Evolutionary conservation across 2,797 vertebrate species (phyloP).

Genomic region (Nannoperca australis): DNA sequence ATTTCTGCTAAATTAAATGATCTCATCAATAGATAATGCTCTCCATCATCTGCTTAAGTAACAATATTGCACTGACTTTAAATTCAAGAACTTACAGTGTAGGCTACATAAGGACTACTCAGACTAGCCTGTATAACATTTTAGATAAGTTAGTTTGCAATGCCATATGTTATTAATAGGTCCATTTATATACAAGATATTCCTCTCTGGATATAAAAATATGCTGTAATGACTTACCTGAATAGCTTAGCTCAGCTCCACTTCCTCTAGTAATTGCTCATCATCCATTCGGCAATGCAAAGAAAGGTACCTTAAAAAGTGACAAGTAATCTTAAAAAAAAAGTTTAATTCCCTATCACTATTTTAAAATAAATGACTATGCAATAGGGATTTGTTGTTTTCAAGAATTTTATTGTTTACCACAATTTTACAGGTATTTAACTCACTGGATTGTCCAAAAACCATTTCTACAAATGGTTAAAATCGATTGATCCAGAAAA

Average conservation of each 20-base stretch:
- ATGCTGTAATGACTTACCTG: background rate
- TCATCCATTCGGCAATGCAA: background rate
- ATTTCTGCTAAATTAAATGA: background rate
- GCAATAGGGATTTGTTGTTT: background rate
- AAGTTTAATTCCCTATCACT: background rate
- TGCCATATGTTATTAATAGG: too few species aligned
- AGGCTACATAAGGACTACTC: background rate
- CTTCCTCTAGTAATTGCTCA: background rate
- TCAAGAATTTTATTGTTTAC: background rate
- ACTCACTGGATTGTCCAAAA: background rate
- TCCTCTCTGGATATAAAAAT: background rate
- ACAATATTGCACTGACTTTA: background rate
- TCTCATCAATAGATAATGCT: background rate
- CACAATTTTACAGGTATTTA: background rate
- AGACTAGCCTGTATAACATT: background rate
- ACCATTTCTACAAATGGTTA: background rate
- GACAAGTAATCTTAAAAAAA: background rate
- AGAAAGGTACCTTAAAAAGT: background rate
- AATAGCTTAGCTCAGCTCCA: background rate
- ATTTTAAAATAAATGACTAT: too few species aligned
- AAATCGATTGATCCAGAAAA: background rate
- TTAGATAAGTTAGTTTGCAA: too few species aligned
- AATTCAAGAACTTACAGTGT: background rate
- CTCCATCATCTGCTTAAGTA: background rate
- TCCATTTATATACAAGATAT: background rate